These are phyloP conservation scores for Arbacia lixula DNA, from an alignment of 53 echinoderm and acorn worm genomes.

Conservation along the genomic window DNA sequence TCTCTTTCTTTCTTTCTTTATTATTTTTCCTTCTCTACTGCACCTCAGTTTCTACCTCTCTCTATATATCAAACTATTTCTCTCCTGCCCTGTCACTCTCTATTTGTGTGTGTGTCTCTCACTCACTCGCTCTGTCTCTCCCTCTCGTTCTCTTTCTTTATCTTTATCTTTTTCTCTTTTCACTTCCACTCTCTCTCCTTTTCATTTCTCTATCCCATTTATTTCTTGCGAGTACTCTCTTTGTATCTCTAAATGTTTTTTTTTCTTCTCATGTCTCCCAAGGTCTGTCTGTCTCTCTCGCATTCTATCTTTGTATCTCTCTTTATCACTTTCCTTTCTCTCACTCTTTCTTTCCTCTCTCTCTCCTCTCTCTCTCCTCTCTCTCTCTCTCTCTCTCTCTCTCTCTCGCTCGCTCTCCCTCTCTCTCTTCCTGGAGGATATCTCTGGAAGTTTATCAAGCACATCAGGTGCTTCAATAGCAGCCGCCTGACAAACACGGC, in stretches of 20 bases:
- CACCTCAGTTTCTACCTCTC: too few species aligned
- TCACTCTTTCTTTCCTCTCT: background rate
- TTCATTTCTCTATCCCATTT: too few species aligned
- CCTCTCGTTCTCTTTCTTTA: background rate
- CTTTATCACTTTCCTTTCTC: background rate
- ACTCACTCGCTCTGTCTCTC: background rate
- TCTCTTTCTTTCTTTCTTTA: too few species aligned
- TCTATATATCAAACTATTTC: background rate
- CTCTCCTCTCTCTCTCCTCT: background rate
- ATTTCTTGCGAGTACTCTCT: background rate
- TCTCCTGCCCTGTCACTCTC: background rate
- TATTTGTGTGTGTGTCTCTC: background rate
- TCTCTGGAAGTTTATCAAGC: too few species aligned
- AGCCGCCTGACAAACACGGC: too few species aligned
- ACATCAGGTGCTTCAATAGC: too few species aligned
- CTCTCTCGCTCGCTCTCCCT: background rate
- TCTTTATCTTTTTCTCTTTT: background rate
- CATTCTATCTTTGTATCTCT: background rate
- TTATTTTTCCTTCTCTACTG: too few species aligned
- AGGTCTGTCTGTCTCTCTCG: background rate
- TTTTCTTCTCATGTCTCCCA: background rate
- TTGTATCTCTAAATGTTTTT: background rate
- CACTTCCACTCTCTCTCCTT: background rate
- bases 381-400: background rate
- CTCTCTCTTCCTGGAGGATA: too few species aligned